A percentile compares a stretch with the other conserved stretches of the same genome.
These are phyloP conservation scores for Turritopsis dohrnii DNA, from an alignment of 30 jellyfish, hydroid and myxozoan genomes.

Conservation along the genomic window DNA sequence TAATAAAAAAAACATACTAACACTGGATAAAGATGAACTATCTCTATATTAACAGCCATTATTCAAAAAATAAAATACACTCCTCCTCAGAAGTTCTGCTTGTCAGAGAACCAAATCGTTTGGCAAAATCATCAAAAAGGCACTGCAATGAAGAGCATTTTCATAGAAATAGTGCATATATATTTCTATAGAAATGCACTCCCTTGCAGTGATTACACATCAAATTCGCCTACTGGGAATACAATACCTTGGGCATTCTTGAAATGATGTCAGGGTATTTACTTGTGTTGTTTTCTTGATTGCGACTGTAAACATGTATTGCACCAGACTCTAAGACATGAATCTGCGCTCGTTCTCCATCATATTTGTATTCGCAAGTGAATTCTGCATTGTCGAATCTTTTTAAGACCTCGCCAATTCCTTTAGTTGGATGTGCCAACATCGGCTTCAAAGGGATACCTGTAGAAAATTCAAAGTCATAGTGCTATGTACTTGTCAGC, in stretches of 20 bases:
- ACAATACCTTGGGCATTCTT: slow-evolving; percentile 67
- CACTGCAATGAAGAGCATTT: too few species aligned
- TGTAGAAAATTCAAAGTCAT: not conserved
- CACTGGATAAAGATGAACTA: too few species aligned
- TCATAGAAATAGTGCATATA: too few species aligned
- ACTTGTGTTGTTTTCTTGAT: slow-evolving; percentile 91
- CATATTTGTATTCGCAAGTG: slow-evolving; percentile 87
- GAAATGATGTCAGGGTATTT: slow-evolving; percentile 85
- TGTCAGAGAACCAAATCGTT: too few species aligned
- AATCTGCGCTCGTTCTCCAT: slow-evolving; percentile 99
- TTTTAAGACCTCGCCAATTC: slow-evolving; percentile 75
- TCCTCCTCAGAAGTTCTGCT: too few species aligned
- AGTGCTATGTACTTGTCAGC: too few species aligned
- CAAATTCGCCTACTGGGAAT: too few species aligned
- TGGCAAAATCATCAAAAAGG: too few species aligned
- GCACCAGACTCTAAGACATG: slow-evolving; percentile 72
- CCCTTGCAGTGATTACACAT: too few species aligned
- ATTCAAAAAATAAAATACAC: not conserved
- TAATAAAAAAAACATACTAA: too few species aligned
- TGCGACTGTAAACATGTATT: slow-evolving; percentile 66
- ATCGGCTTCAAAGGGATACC: slow-evolving; percentile 96
- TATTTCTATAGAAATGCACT: too few species aligned
- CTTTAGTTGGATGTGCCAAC: slow-evolving; percentile 97
- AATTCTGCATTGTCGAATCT: slow-evolving; percentile 77
- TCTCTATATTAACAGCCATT: not conserved